Evolutionary conservation across 2,797 vertebrate genomes (phyloP).

Genomic region (Neosilurus hyrtlii): DNA sequence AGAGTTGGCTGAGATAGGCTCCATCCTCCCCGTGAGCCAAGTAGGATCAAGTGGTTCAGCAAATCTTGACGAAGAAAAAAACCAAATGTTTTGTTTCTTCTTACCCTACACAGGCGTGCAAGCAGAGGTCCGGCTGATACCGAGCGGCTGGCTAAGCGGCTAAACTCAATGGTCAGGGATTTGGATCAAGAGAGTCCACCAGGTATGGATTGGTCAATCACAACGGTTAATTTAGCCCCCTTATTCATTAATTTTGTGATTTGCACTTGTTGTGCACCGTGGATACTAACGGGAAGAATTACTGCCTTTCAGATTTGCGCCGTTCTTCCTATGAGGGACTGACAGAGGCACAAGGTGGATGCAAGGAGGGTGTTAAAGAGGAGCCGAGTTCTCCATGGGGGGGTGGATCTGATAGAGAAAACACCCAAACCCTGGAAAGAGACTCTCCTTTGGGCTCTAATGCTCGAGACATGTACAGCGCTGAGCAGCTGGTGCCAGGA

Average conservation of each 20-base stretch:
- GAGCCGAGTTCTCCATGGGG: conserved; percentile 78
- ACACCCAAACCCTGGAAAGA: conserved; percentile 58
- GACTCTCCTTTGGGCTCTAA: conserved; percentile 67
- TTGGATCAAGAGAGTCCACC: conserved; percentile 65
- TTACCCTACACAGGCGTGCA: conserved; percentile 62
- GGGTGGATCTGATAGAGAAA: conserved; percentile 65
- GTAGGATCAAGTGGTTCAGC: too few species aligned
- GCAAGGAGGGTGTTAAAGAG: conserved; percentile 68
- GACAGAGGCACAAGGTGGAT: conserved; percentile 62
- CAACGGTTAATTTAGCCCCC: neutral
- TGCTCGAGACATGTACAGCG: conserved; percentile 69
- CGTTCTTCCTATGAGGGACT: conserved; percentile 67
- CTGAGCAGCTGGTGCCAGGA: conserved; percentile 80
- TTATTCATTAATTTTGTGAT: neutral
- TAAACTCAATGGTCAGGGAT: conserved; percentile 55
- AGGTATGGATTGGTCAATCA: conserved; percentile 58
- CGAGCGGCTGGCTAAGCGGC: conserved; percentile 65
- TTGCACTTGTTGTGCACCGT: neutral
- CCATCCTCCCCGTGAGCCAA: too few species aligned
- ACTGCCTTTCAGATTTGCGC: conserved; percentile 62
- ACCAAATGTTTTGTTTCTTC: neutral
- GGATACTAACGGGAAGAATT: neutral
- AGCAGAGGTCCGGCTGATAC: conserved; percentile 61
- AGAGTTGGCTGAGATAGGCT: too few species aligned
- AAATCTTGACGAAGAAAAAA: neutral